These are phyloP conservation scores for Rachycentron canadum DNA, from an alignment of 2,797 vertebrate species.

Conservation along the genomic window DNA sequence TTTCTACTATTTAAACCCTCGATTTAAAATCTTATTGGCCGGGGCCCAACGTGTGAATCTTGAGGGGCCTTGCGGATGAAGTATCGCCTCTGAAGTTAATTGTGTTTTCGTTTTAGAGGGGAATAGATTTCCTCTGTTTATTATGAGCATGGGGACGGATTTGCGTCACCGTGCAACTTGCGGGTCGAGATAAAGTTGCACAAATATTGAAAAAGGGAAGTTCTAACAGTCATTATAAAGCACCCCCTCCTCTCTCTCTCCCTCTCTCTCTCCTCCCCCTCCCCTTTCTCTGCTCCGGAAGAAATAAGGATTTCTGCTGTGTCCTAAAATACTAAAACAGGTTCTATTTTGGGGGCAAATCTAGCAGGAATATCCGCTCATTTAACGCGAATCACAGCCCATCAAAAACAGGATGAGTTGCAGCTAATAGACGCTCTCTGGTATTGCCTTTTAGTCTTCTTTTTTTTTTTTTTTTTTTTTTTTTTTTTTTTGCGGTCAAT, in stretches of 20 bases:
- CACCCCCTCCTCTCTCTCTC: constrained; percentile 45
- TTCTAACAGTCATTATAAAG: constrained; percentile 96
- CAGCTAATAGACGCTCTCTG: constrained; percentile 79
- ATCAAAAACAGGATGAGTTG: constrained; percentile 96
- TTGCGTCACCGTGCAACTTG: constrained; percentile 98
- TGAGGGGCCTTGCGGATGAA: constrained; percentile 83
- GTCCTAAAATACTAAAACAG: constrained; percentile 97
- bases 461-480: neutral
- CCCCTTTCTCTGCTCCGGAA: constrained; percentile 91
- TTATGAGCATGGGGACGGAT: constrained; percentile 96
- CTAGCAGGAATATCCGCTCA: constrained; percentile 97
- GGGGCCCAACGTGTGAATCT: constrained; percentile 63
- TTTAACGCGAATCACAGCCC: constrained; percentile 92
- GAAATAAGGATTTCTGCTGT: constrained; percentile 98
- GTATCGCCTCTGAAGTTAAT: constrained; percentile 92
- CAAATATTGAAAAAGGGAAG: constrained; percentile 99
- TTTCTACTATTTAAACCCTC: neutral
- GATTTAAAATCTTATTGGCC: constrained; percentile 38
- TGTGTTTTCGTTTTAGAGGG: constrained; percentile 92
- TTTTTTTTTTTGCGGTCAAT: neutral
- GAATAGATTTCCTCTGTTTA: constrained; percentile 97
- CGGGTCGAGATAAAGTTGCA: constrained; percentile 98
- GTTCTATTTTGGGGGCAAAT: constrained; percentile 95
- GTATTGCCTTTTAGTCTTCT: neutral
- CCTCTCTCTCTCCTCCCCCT: constrained; percentile 81